Percentiles rank a stretch among this genome's conserved stretches.
These are phyloP conservation scores for Stegophylla sp. DNA, from an alignment of 2,888 invertebrate genomes.

Conservation along the genomic window DNA sequence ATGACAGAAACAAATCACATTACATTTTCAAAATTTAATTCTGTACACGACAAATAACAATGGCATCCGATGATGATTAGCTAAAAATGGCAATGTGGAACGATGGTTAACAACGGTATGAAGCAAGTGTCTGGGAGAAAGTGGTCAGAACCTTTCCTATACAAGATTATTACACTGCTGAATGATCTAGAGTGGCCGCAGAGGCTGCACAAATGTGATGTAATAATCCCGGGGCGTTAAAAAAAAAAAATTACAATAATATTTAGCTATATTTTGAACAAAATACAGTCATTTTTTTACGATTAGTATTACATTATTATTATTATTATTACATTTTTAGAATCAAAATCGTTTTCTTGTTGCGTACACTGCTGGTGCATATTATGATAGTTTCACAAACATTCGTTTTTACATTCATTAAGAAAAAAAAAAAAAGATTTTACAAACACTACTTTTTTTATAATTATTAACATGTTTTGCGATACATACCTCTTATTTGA, in stretches of 20 bases:
- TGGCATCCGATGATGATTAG: slow-evolving; percentile 43
- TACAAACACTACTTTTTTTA: too few species aligned
- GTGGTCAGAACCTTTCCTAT: slow-evolving; percentile 57
- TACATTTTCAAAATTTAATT: background rate
- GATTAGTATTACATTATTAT: background rate
- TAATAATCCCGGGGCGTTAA: slow-evolving; percentile 22
- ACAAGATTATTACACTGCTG: slow-evolving; percentile 39
- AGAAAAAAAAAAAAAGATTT: too few species aligned
- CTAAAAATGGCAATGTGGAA: slow-evolving; percentile 55
- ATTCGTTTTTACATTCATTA: too few species aligned
- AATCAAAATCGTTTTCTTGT: too few species aligned
- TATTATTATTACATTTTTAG: background rate
- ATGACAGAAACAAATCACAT: background rate
- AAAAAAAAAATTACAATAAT: background rate
- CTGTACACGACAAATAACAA: slow-evolving; percentile 14
- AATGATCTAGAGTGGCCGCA: slow-evolving; percentile 49
- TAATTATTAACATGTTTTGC: too few species aligned
- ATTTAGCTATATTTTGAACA: background rate
- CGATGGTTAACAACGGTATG: slow-evolving; percentile 42
- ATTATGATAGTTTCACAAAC: too few species aligned
- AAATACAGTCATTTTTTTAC: background rate
- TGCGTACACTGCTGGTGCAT: too few species aligned
- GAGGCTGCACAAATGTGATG: slow-evolving; percentile 49
- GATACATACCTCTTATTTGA: too few species aligned
- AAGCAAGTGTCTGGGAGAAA: slow-evolving; percentile 55